A percentile compares a stretch with the other conserved stretches of the same genome.
phyloP scores from a whole-genome alignment of 2,888 invertebrate species.

The Eilema depressum region DNA sequence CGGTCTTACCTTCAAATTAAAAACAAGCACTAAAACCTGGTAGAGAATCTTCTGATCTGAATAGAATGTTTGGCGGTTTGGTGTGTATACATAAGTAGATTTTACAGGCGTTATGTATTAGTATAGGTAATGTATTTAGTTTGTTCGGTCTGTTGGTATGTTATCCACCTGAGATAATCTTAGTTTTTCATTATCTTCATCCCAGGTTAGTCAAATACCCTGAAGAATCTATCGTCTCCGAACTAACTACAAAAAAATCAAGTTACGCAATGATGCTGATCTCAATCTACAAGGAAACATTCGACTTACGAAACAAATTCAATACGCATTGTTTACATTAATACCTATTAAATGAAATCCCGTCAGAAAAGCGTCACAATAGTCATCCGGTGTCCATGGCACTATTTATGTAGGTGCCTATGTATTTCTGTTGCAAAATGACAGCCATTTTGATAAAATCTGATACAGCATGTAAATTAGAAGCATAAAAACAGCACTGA shows the following conservation, averaged over 20 bases:
- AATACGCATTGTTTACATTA: slow-evolving; percentile 28
- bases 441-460: slow-evolving; percentile 34
- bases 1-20: too few relatives aligned
- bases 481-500: not conserved
- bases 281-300: slow-evolving; percentile 10
- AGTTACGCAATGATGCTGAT: not conserved
- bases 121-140: too few relatives aligned
- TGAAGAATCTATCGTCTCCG: not conserved
- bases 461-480: slow-evolving; percentile 27
- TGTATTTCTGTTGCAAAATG: slow-evolving; percentile 27
- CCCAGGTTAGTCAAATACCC: not conserved
- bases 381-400: slow-evolving; percentile 51
- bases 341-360: slow-evolving; percentile 24
- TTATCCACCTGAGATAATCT: too few relatives aligned
- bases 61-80: too few relatives aligned
- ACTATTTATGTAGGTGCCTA: slow-evolving; percentile 23
- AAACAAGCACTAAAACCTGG: too few relatives aligned
- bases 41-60: too few relatives aligned
- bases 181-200: too few relatives aligned
- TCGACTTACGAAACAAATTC: slow-evolving; percentile 12
- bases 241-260: not conserved
- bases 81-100: too few relatives aligned
- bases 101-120: too few relatives aligned
- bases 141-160: too few relatives aligned
- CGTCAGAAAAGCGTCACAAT: slow-evolving; percentile 39